A percentile compares a stretch with the other conserved stretches of the same genome.
phyloP scores from a whole-genome alignment of 2,113 vertebrate species.

The Eidolon helvum region DNA sequence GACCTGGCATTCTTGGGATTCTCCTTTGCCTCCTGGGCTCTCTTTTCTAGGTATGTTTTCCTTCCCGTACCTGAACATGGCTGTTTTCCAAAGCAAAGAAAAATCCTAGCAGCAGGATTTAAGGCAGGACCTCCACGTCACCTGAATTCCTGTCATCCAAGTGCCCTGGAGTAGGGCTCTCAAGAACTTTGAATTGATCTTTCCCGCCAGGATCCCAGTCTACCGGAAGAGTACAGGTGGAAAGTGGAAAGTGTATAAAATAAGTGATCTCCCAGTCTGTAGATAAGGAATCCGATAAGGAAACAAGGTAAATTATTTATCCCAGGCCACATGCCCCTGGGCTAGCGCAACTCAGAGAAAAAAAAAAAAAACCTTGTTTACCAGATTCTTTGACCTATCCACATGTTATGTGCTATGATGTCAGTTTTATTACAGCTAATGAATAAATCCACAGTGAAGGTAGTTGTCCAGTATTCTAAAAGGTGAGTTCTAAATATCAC shows the following conservation, averaged over 20 bases:
- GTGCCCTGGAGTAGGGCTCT: not conserved
- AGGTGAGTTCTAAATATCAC: not conserved
- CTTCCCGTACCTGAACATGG: not conserved
- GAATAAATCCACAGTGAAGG: not conserved
- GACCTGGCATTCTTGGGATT: not conserved
- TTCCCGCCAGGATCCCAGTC: not conserved
- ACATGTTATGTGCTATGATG: not conserved
- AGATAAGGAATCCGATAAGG: not conserved
- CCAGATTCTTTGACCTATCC: not conserved
- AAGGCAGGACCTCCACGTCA: not conserved
- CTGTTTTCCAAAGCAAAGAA: not conserved
- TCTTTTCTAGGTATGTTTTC: not conserved
- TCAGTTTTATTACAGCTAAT: not conserved
- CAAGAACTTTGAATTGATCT: not conserved
- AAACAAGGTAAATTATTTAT: not conserved
- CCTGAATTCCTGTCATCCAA: not conserved
- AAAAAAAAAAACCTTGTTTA: not conserved
- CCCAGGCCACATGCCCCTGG: not conserved
- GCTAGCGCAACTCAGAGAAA: not conserved
- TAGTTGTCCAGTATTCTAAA: not conserved
- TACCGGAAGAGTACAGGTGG: not conserved
- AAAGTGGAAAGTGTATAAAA: not conserved
- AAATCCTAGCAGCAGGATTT: not conserved
- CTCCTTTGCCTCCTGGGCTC: not conserved
- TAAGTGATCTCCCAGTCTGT: not conserved